Conservation (phyloP, 2,888 invertebrate genomes). For the Elegia similella region DNA sequence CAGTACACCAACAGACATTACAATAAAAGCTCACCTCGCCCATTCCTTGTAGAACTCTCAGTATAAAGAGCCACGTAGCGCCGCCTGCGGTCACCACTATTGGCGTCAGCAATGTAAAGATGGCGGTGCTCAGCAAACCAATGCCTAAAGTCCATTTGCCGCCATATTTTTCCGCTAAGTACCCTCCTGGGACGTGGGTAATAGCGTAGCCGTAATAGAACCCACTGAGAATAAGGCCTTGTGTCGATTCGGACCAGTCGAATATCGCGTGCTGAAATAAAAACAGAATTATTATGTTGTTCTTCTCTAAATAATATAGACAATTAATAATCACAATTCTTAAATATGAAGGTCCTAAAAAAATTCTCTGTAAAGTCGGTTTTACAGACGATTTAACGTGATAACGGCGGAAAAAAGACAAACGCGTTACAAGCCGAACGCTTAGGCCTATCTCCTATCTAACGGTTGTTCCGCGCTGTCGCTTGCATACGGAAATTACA, state of each 20-base stretch:
- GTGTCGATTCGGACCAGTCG: conserved; percentile 87
- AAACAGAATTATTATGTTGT: background rate
- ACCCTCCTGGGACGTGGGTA: conserved; percentile 93
- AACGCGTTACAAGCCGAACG: no score
- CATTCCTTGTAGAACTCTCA: conserved; percentile 87
- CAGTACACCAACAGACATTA: no score
- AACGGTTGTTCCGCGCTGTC: no score
- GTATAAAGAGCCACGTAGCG: conserved; percentile 79
- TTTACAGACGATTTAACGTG: no score
- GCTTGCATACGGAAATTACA: no score
- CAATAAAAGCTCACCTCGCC: conserved; percentile 83
- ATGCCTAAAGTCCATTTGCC: conserved; percentile 92
- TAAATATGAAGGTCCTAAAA: no score
- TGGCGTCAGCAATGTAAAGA: conserved; percentile 91
- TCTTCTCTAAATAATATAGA: no score
- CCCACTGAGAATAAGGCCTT: conserved; percentile 89
- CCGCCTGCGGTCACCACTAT: conserved; percentile 83
- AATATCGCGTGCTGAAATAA: conserved; percentile 75
- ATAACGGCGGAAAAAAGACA: no score
- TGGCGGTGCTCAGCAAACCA: conserved; percentile 90
- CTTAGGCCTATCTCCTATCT: no score
- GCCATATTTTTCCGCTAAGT: conserved; percentile 90
- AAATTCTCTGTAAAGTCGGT: no score
- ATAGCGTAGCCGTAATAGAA: conserved; percentile 94
- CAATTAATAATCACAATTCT: no score